Conservation (phyloP, 2,797 vertebrate genomes). For the Onychomys torridus region DNA sequence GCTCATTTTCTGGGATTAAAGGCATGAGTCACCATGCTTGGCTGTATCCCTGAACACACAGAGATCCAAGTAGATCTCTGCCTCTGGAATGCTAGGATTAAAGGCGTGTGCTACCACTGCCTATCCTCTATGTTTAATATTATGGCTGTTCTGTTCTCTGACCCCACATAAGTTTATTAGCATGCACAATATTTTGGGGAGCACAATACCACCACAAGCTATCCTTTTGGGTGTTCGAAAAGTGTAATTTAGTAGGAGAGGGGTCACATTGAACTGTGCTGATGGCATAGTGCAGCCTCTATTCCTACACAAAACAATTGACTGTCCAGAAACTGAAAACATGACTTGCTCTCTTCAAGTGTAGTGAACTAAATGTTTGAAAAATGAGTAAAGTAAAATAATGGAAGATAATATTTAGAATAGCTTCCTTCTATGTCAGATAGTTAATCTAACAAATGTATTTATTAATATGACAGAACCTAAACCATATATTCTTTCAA, state of each 20-base stretch:
- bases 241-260: background rate
- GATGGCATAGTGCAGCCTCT: conserved; percentile 23
- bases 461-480: conserved; percentile 51
- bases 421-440: conserved; percentile 37
- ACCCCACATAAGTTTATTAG: no score
- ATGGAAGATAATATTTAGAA: conserved; percentile 40
- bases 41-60: no score
- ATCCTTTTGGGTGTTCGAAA: background rate
- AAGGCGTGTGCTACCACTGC: no score
- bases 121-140: no score
- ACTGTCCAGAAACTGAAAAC: conserved; percentile 23
- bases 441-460: conserved; percentile 28
- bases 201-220: no score
- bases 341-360: background rate
- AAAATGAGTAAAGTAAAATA: conserved; percentile 56
- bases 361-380: conserved; percentile 35
- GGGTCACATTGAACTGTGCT: background rate
- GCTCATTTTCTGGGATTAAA: no score
- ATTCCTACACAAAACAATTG: conserved; percentile 32
- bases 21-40: no score
- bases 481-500: conserved; percentile 25
- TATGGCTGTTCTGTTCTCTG: no score
- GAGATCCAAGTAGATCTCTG: no score
- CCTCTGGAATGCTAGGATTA: no score
- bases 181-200: no score